phyloP scores from a whole-genome alignment of 2,888 invertebrate genomes.

The Callyntrura sp. region DNA sequence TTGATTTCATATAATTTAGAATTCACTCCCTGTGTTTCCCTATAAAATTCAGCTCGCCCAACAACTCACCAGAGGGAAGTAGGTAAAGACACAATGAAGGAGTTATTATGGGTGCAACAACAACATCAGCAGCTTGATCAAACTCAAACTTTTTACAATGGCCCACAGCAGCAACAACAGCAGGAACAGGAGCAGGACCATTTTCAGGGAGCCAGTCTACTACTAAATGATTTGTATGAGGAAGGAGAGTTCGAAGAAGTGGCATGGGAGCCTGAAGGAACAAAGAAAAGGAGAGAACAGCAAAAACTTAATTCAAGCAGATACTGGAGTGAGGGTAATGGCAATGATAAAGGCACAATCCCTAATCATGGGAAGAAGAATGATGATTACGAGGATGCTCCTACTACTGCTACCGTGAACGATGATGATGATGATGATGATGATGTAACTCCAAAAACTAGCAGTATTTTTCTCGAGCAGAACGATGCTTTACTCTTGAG shows the following conservation, averaged over 20 bases:
- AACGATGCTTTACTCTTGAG: conserved; percentile 29
- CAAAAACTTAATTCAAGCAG: conserved; percentile 27
- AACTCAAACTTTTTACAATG: conserved; percentile 68
- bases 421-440: neutral
- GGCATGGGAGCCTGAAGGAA: conserved; percentile 45
- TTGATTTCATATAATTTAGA: conserved; percentile 37
- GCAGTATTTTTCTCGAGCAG: conserved; percentile 43
- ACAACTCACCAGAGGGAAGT: conserved; percentile 15
- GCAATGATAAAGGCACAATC: conserved; percentile 30
- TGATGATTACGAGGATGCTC: neutral
- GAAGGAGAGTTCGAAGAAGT: conserved; percentile 34
- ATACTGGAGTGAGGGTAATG: neutral
- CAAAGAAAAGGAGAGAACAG: conserved; percentile 22
- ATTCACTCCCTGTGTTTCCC: conserved; percentile 44
- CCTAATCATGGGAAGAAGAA: conserved; percentile 22
- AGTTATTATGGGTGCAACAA: conserved; percentile 66
- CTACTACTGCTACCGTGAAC: neutral
- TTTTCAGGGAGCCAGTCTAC: conserved; percentile 27
- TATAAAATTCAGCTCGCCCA: conserved; percentile 37
- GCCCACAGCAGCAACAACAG: conserved; percentile 65
- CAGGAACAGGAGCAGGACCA: neutral
- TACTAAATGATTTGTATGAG: conserved; percentile 59
- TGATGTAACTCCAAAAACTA: neutral
- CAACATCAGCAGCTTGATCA: conserved; percentile 43
- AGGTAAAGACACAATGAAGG: conserved; percentile 68